Evolutionary conservation across 92 coral and sea anemone genomes (phyloP), one percentile per base, ranked within the genome.

Genomic region (Parazoanthus darwini): DNA sequence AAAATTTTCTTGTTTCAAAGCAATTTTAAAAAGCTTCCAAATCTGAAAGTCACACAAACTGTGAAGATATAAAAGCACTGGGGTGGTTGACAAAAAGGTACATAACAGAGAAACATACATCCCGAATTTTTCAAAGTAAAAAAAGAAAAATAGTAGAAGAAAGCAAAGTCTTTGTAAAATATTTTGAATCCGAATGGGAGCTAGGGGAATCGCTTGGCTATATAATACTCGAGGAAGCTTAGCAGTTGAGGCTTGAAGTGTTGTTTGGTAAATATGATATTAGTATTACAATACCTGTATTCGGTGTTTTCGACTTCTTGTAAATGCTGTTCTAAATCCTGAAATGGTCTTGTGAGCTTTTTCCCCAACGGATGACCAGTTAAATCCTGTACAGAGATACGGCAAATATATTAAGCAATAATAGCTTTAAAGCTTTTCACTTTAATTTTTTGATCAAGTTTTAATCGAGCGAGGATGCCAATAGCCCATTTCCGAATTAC

Each of bases 311-410:
- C 96, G 7, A 95, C 93, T 87, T 95, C 98, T 71, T 93, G 90
- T 85, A 95, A 79, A 77, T 95, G 91, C 48, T 88, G 90, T 82
- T 95, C 98, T 59, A 95, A 90, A 80, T 95, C 98, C 86, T 90
- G 88, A 85, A 95, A 95, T 11, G 99, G 98, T 63, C 94, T 89
- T 1, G 95, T 82, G 18, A 97, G 91, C 38, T 92, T 94, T 79
- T 94, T 97, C 38, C 99, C 99, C 70, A 95, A 86, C 4, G 99
- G 99, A 86, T 97, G 99, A 15, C 98, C 95, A 63, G 88, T 91
- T 18, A 93, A 90, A 33, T 95, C 98, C 99, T 95, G 54, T 18
- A 76, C 22, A 50, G 39, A 79, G 58, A 6, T 26, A 29, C 16
- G 71, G 7, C 50, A 54, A 42, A 58, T 23, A 5, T 15, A 18